phyloP scores from a whole-genome alignment of 2,888 invertebrate genomes.

The Oscheius sp. region DNA sequence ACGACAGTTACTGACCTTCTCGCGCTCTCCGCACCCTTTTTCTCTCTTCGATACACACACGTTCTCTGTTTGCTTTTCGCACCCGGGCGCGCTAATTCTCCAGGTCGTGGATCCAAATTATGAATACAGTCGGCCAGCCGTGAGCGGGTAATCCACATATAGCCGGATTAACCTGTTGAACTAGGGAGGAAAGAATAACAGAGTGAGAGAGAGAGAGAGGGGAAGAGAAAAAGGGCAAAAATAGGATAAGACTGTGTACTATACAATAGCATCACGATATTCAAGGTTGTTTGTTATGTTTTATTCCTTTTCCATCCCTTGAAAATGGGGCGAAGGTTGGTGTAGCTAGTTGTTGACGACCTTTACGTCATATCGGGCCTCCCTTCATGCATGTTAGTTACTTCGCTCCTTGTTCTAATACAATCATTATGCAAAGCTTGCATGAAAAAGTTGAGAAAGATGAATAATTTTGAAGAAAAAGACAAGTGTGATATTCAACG shows the following conservation, averaged over 20 bases:
- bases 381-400: too few species aligned
- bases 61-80: constrained; percentile 13
- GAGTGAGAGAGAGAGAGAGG: background rate
- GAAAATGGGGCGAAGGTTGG: too few species aligned
- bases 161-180: constrained; percentile 21
- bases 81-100: constrained; percentile 20
- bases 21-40: background rate
- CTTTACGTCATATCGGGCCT: too few species aligned
- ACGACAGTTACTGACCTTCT: background rate
- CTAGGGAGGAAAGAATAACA: background rate
- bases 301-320: too few species aligned
- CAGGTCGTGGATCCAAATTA: too few species aligned
- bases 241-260: background rate
- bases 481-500: too few species aligned
- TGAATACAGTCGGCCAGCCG: background rate
- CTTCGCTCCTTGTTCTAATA: too few species aligned
- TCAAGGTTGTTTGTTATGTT: too few species aligned
- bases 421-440: too few species aligned
- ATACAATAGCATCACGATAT: background rate
- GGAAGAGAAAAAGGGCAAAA: background rate
- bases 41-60: background rate
- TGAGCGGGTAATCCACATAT: constrained; percentile 5
- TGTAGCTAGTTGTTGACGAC: too few species aligned
- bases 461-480: too few species aligned
- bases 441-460: too few species aligned